Evolutionary conservation across 2,797 vertebrate genomes (phyloP), one percentile per base, ranked within the genome.

Genomic region (Hyperoplus immaculatus): DNA sequence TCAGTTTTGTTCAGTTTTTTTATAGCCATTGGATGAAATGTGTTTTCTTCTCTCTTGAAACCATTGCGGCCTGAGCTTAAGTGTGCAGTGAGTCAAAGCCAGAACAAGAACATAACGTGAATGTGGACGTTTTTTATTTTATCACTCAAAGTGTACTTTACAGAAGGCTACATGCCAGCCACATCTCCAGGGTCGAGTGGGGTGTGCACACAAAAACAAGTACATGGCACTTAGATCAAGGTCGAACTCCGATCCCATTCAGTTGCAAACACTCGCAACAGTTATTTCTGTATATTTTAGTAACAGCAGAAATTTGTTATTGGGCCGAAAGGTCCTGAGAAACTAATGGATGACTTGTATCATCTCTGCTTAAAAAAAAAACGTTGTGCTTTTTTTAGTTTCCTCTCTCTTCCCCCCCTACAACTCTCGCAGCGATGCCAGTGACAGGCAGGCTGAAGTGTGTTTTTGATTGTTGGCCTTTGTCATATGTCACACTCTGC

Each of bases 401-500:
- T 43, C 21, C 51, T 58, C 56, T 68, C 56, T 85, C 65, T 36
- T 61, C 69, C 66, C 46, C 61, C 46, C 61, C 21, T 45, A 84
- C 81, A 86, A 86, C 66, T 90, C 78, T 15, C 77, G 71, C 77
- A 78, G 68, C 65, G 51, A 72, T 4, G 60, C 82, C 67, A 18
- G 74, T 68, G 80, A 75, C 88, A 88, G 82, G 80, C 81, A 81
- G 78, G 72, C 80, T 64, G 73, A 80, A 84, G 84, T 90, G 81
- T 91, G 85, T 92, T 73, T 84, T 80, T 88, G 85, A 86, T 29
- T 83, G 75, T 74, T 90, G 91, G 81, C 91, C 86, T 94, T 90
- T 94, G 85, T 93, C 91, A 91, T 71, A 77, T 88, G 89, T 88
- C 88, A 87, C 77, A 59, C 78, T 72, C 82, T 94, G 91, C 85